A percentile compares a stretch with the other conserved stretches of the same genome.
Evolutionary conservation across 92 coral and sea anemone species (phyloP).

Genomic region (Meandrina meandrites): DNA sequence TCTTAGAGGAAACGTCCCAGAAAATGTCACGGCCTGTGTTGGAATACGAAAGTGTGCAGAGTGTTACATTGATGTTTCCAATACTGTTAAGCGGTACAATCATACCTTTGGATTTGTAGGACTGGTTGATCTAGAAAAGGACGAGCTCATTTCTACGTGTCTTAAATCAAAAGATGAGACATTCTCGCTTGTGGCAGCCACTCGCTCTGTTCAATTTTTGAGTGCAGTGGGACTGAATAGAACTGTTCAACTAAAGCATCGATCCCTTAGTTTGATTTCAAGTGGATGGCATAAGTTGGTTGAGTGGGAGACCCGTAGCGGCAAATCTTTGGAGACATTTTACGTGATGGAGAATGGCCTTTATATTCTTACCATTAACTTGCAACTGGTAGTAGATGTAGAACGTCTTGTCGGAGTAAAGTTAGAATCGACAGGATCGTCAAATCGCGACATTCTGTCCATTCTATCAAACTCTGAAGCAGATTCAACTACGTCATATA

Average conservation of each 20-base stretch:
- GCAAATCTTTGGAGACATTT: not conserved
- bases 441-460: slow-evolving; percentile 2
- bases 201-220: slow-evolving; percentile 52
- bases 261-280: slow-evolving; percentile 3
- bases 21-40: slow-evolving; percentile 45
- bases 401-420: slow-evolving; percentile 21
- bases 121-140: slow-evolving; percentile 11
- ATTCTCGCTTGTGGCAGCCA: slow-evolving; percentile 5
- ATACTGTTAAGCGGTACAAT: not conserved
- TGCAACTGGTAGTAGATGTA: not conserved
- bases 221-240: slow-evolving; percentile 4
- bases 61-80: slow-evolving; percentile 33
- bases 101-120: slow-evolving; percentile 12
- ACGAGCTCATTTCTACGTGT: slow-evolving; percentile 32
- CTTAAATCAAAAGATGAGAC: not conserved
- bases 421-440: slow-evolving; percentile 21
- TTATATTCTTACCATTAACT: slow-evolving; percentile 44
- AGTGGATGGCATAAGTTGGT: slow-evolving; percentile 31
- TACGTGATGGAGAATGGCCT: slow-evolving; percentile 37
- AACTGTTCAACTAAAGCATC: slow-evolving; percentile 39
- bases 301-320: slow-evolving; percentile 39
- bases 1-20: not conserved
- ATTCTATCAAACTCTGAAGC: slow-evolving; percentile 21
- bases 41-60: slow-evolving; percentile 36
- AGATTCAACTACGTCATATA: slow-evolving; percentile 11